Percentiles rank a stretch among this genome's conserved stretches.
These are phyloP conservation scores for Notoglanidium macrostoma DNA, from an alignment of 2,797 vertebrate genomes.

Conservation along the genomic window DNA sequence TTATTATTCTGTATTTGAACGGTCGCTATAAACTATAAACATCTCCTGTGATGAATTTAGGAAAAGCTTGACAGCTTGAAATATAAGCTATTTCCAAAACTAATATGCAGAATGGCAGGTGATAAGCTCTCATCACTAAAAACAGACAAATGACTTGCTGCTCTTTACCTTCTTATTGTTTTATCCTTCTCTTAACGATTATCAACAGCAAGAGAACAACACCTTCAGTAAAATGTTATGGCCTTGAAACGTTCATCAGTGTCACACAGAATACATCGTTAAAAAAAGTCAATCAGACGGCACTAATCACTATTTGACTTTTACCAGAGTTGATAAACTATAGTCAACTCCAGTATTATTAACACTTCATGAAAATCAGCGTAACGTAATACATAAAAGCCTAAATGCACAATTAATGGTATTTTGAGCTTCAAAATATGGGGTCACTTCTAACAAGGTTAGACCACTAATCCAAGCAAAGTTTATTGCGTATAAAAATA, in stretches of 20 bases:
- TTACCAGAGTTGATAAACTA: not conserved
- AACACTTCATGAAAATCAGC: not conserved
- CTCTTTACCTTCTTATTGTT: not conserved
- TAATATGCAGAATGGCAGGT: not conserved
- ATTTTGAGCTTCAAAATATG: not conserved
- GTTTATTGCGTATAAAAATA: not conserved
- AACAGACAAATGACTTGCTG: not conserved
- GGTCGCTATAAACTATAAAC: not conserved
- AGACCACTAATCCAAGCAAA: not conserved
- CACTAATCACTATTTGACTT: not conserved
- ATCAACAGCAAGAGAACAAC: not conserved
- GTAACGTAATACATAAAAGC: not conserved
- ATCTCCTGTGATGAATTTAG: not conserved
- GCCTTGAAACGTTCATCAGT: not conserved
- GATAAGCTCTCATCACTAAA: not conserved
- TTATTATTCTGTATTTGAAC: conserved; percentile 25
- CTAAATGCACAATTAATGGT: not conserved
- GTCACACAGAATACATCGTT: not conserved
- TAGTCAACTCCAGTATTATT: not conserved
- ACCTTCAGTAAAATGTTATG: not conserved
- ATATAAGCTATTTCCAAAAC: conserved; percentile 3
- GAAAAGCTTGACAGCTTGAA: conserved; percentile 2
- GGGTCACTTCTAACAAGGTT: not conserved
- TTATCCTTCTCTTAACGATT: not conserved
- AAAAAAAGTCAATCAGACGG: not conserved